Conservation (phyloP, 2,888 invertebrate species). For the Drosophila kambysellisi region DNA sequence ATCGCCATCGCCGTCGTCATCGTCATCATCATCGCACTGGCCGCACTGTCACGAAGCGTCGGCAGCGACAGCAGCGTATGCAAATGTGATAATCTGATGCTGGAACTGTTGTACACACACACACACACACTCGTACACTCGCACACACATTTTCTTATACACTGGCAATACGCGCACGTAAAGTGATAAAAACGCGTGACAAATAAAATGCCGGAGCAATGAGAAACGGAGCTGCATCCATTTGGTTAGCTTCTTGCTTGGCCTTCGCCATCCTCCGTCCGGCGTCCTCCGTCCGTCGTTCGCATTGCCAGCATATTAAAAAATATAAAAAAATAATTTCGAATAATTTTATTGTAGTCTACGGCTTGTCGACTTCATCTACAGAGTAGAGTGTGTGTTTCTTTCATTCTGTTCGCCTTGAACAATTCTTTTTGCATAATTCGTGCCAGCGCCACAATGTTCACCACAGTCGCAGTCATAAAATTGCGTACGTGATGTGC, state of each 20-base stretch:
- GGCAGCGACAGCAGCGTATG: slow-evolving; percentile 66
- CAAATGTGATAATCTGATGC: slow-evolving; percentile 81
- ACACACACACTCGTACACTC: slow-evolving; percentile 14
- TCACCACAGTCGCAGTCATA: slow-evolving; percentile 69
- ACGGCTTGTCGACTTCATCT: slow-evolving; percentile 58
- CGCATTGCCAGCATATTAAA: slow-evolving; percentile 72
- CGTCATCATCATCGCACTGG: slow-evolving; percentile 57
- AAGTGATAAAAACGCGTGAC: slow-evolving; percentile 82
- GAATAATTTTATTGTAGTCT: slow-evolving; percentile 77
- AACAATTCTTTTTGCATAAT: slow-evolving; percentile 4
- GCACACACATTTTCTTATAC: slow-evolving; percentile 12
- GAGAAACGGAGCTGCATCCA: slow-evolving; percentile 62
- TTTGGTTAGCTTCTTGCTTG: slow-evolving; percentile 47
- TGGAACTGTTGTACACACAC: slow-evolving; percentile 43
- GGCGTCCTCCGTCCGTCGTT: not conserved
- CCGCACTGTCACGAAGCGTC: slow-evolving; percentile 56
- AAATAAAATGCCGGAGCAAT: slow-evolving; percentile 75
- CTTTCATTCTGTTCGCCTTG: slow-evolving; percentile 7
- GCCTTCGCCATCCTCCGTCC: slow-evolving; percentile 15
- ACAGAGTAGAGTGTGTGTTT: slow-evolving; percentile 23
- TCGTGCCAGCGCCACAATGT: slow-evolving; percentile 54
- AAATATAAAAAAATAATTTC: slow-evolving; percentile 50
- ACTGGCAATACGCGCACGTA: slow-evolving; percentile 58
- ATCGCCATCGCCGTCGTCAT: slow-evolving; percentile 49
- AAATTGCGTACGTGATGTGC: slow-evolving; percentile 70